Percentiles rank a stretch among this genome's conserved stretches.
Evolutionary conservation across 2,113 vertebrate species (phyloP).

Genomic region (Dromiciops gliroides): DNA sequence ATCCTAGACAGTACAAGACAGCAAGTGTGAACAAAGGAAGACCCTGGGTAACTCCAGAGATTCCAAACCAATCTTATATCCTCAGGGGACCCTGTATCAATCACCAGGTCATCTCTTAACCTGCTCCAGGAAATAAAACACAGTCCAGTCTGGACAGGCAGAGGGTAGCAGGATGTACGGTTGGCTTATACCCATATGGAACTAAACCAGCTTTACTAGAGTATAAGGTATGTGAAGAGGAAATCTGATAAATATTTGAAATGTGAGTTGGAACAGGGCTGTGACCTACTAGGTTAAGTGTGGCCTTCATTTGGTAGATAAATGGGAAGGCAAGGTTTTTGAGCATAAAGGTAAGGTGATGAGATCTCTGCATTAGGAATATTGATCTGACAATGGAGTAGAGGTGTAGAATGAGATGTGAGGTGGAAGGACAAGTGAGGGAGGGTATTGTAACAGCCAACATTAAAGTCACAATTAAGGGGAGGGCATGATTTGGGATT

Average conservation of each 20-base stretch:
- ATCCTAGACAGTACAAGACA: neutral
- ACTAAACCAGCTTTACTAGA: neutral
- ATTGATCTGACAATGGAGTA: neutral
- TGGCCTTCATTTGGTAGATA: neutral
- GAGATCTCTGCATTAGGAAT: neutral
- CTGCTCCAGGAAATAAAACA: neutral
- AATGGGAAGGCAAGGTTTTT: neutral
- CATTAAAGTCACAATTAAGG: neutral
- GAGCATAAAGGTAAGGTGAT: neutral
- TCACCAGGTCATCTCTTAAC: conserved; percentile 20
- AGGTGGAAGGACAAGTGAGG: neutral
- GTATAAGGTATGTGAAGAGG: neutral
- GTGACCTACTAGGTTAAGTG: neutral
- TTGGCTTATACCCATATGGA: neutral
- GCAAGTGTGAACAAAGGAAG: neutral
- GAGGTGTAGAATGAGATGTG: neutral
- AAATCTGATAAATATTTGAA: neutral
- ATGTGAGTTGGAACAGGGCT: neutral
- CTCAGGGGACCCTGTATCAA: neutral
- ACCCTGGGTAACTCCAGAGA: neutral
- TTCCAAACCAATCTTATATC: neutral
- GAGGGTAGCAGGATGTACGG: neutral
- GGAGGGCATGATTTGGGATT: neutral
- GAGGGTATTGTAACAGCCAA: neutral
- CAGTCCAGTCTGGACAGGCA: neutral